Evolutionary conservation across 2,797 vertebrate genomes (phyloP).

Genomic region (Pipistrellus nathusii): DNA sequence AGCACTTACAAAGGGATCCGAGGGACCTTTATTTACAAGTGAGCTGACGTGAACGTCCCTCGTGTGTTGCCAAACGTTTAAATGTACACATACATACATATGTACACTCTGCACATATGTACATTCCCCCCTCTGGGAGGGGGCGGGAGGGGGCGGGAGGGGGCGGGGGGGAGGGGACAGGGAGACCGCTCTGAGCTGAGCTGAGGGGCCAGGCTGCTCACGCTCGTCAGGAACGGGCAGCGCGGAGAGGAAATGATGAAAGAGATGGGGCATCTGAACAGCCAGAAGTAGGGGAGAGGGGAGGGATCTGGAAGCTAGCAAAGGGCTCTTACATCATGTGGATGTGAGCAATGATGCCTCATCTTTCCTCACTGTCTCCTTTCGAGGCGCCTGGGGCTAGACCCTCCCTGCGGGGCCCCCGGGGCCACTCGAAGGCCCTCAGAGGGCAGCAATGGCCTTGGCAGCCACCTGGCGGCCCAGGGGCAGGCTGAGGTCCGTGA

Average conservation of each 20-base stretch:
- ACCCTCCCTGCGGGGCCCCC: not conserved
- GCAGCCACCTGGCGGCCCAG: slow-evolving; percentile 97
- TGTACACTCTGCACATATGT: not conserved
- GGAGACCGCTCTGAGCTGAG: not conserved
- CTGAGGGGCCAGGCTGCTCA: not conserved
- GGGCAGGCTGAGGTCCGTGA: slow-evolving; percentile 96
- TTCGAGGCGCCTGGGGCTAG: not conserved
- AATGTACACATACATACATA: not conserved
- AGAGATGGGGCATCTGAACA: not conserved
- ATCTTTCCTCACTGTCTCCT: not conserved
- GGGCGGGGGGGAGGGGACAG: fast-evolving
- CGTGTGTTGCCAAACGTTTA: not conserved
- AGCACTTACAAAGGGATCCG: not conserved
- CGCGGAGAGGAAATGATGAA: not conserved
- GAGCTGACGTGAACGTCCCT: not conserved
- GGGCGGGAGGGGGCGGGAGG: too few relatives aligned
- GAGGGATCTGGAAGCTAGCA: not conserved
- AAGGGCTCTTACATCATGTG: not conserved
- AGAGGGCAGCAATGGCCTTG: slow-evolving; percentile 96
- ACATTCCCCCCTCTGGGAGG: not conserved
- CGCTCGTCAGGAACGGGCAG: not conserved
- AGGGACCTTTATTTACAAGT: slow-evolving; percentile 71
- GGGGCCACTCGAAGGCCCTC: slow-evolving; percentile 47
- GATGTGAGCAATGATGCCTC: not conserved
- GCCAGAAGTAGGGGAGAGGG: not conserved